These are phyloP conservation scores for Drosophila nasuta DNA, from an alignment of 1,140 invertebrate species.

Conservation along the genomic window DNA sequence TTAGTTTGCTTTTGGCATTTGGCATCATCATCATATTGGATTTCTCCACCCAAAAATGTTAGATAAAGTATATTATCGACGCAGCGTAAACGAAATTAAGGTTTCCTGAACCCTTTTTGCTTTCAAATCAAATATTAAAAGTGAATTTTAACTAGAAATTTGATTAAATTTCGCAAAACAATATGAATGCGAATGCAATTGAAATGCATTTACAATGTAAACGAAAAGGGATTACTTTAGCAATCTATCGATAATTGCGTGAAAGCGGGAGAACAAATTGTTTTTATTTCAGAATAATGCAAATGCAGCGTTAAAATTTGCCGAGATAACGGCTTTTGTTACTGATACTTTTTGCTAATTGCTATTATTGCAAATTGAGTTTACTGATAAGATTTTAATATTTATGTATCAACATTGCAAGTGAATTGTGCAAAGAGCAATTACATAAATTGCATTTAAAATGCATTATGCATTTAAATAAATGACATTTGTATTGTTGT, in stretches of 20 bases:
- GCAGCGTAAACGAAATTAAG: conserved; percentile 19
- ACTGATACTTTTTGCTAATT: conserved; percentile 7
- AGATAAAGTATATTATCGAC: conserved; percentile 42
- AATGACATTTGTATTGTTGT: not conserved
- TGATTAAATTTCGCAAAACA: conserved; percentile 6
- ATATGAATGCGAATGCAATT: conserved; percentile 38
- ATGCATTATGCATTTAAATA: not conserved
- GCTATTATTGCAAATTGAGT: conserved; percentile 7
- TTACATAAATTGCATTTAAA: not conserved
- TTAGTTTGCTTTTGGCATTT: conserved; percentile 38
- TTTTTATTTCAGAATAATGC: conserved; percentile 9
- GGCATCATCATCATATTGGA: conserved; percentile 28
- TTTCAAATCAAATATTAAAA: conserved; percentile 47
- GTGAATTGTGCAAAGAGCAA: not conserved
- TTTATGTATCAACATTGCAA: not conserved
- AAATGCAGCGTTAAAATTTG: conserved; percentile 4
- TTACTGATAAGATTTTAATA: conserved; percentile 22
- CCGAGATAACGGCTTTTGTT: not conserved
- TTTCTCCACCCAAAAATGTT: not conserved
- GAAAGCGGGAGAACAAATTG: not conserved
- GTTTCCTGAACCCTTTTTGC: conserved; percentile 18
- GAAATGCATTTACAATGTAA: conserved; percentile 30
- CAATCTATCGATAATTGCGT: conserved; percentile 20
- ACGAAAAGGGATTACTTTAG: conserved; percentile 22
- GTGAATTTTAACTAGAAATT: conserved; percentile 24